Evolutionary conservation across 2,797 vertebrate species (phyloP).

Genomic region (Sitta carolinensis): DNA sequence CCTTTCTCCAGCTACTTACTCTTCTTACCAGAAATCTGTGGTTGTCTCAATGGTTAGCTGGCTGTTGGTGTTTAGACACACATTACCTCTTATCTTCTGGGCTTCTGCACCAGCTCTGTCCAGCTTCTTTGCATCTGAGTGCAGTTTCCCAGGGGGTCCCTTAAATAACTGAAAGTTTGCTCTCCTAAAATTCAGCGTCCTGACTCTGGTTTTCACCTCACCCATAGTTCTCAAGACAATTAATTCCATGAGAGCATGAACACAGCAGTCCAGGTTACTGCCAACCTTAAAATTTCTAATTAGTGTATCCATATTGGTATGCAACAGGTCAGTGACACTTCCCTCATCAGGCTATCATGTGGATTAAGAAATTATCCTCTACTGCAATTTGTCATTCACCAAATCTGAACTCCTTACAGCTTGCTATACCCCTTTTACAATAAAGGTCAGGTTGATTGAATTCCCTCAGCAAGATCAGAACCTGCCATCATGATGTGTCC

Average conservation of each 20-base stretch:
- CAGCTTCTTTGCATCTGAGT: background rate
- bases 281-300: background rate
- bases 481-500: background rate
- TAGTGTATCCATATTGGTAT: background rate
- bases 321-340: background rate
- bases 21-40: background rate
- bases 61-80: fast-evolving
- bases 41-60: background rate
- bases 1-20: background rate
- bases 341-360: background rate
- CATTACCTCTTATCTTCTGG: background rate
- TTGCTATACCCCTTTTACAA: background rate
- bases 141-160: background rate
- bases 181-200: background rate
- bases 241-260: background rate
- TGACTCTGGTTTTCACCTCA: background rate
- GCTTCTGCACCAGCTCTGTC: background rate
- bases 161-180: background rate
- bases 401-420: background rate
- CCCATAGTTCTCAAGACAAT: background rate
- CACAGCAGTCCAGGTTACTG: background rate
- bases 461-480: background rate
- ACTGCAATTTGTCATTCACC: background rate
- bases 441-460: background rate
- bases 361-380: background rate